A percentile compares a stretch with the other conserved stretches of the same genome.
These are phyloP conservation scores for Coptodon bakossiorum DNA, from an alignment of 2,113 vertebrate species.

Conservation along the genomic window DNA sequence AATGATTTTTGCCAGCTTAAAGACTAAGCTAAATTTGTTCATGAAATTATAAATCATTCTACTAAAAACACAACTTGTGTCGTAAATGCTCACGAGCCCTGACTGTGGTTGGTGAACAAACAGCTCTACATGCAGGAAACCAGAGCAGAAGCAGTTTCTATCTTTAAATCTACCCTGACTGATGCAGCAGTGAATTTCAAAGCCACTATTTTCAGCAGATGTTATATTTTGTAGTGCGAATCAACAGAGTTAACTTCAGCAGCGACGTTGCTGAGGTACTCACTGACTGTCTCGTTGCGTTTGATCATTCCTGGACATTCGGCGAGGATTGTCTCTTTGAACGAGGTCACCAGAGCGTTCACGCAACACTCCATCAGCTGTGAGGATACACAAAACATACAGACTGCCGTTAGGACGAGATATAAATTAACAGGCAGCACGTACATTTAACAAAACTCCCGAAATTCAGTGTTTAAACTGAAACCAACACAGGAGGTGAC, in stretches of 20 bases:
- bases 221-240: not conserved
- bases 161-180: not conserved
- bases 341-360: conserved; percentile 95
- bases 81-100: not conserved
- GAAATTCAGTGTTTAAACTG: not conserved
- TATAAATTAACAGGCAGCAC: not conserved
- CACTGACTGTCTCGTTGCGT: conserved; percentile 96
- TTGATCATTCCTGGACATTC: conserved; percentile 99
- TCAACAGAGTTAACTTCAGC: not conserved
- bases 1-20: not conserved
- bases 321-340: conserved; percentile 95
- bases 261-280: conserved; percentile 54
- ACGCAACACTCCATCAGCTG: conserved; percentile 99
- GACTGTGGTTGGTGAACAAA: not conserved
- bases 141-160: not conserved
- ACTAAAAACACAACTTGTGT: not conserved
- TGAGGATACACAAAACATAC: not conserved
- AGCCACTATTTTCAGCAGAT: not conserved
- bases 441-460: not conserved
- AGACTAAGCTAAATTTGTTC: not conserved
- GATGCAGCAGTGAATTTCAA: not conserved
- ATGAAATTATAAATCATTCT: not conserved
- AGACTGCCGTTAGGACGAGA: not conserved
- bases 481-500: not conserved
- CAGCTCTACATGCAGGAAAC: not conserved